Conservation (phyloP, 1,140 invertebrate species). For the Wasmannia auropunctata region DNA sequence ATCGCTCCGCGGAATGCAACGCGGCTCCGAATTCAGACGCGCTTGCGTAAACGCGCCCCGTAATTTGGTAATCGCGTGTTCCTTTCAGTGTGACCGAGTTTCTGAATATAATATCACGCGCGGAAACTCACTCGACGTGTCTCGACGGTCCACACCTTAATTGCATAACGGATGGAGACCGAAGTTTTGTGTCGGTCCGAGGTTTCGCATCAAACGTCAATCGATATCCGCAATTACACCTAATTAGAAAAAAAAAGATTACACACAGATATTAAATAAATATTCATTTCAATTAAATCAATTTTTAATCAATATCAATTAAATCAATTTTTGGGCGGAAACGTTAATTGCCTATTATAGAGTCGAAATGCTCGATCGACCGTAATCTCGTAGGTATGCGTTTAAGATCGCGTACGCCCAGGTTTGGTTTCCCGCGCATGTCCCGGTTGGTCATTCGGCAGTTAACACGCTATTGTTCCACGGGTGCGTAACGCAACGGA, state of each 20-base stretch:
- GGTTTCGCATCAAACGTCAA: background rate
- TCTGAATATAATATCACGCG: background rate
- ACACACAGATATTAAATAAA: background rate
- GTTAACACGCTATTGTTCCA: slow-evolving; percentile 15
- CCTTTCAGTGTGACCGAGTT: background rate
- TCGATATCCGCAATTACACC: background rate
- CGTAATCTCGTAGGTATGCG: background rate
- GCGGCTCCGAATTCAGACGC: slow-evolving; percentile 13
- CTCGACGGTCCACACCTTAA: background rate
- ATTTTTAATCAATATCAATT: too few relatives aligned
- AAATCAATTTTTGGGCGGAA: too few relatives aligned
- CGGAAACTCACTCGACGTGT: background rate
- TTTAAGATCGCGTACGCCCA: background rate
- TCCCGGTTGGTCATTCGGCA: background rate
- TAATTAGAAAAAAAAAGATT: background rate
- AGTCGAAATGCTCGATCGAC: background rate
- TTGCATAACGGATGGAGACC: background rate
- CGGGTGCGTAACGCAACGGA: background rate
- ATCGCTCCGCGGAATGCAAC: background rate
- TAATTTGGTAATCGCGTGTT: slow-evolving; percentile 11
- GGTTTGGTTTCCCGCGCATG: background rate
- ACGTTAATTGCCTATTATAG: background rate
- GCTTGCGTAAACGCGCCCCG: slow-evolving; percentile 24
- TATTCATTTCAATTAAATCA: background rate
- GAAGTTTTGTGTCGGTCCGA: background rate